Percentiles rank a stretch among this genome's conserved stretches.
Conservation (phyloP, 1,140 invertebrate species). For the Lanistes nyassanus region DNA sequence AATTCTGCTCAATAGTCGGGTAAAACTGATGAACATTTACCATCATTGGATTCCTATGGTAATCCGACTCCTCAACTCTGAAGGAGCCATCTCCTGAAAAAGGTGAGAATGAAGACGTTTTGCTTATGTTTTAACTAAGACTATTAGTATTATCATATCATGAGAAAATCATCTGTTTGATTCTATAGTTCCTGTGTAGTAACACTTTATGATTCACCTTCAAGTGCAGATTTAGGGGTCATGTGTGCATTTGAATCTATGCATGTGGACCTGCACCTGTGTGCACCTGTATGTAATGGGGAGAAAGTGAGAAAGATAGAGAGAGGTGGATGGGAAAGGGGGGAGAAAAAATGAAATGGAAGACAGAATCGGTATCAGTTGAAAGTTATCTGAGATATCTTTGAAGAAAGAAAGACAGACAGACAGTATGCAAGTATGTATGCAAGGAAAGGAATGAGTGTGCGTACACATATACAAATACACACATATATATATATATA, state of each 20-base stretch:
- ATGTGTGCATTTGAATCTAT: too few species aligned
- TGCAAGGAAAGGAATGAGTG: not conserved
- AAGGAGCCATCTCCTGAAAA: not conserved
- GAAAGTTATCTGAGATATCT: too few species aligned
- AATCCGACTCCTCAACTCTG: conserved; percentile 19
- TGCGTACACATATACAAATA: not conserved
- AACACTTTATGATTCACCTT: too few species aligned
- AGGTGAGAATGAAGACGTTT: not conserved
- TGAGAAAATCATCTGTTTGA: too few species aligned
- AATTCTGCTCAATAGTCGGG: conserved; percentile 49
- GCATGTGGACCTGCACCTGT: too few species aligned
- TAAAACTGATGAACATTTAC: conserved; percentile 62
- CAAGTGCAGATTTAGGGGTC: too few species aligned
- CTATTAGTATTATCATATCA: too few species aligned
- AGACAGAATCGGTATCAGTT: too few species aligned
- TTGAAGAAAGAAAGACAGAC: not conserved
- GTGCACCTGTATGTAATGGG: too few species aligned
- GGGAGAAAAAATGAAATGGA: not conserved
- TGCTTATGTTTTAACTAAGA: too few species aligned
- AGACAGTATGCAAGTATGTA: not conserved
- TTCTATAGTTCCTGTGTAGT: too few species aligned
- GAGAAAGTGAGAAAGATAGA: not conserved
- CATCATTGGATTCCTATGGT: conserved; percentile 38
- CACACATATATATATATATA: not conserved
- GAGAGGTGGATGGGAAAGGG: not conserved